A percentile compares a stretch with the other conserved stretches of the same genome.
Evolutionary conservation across 2,113 vertebrate species (phyloP).

Genomic region (Galeopterus variegatus): DNA sequence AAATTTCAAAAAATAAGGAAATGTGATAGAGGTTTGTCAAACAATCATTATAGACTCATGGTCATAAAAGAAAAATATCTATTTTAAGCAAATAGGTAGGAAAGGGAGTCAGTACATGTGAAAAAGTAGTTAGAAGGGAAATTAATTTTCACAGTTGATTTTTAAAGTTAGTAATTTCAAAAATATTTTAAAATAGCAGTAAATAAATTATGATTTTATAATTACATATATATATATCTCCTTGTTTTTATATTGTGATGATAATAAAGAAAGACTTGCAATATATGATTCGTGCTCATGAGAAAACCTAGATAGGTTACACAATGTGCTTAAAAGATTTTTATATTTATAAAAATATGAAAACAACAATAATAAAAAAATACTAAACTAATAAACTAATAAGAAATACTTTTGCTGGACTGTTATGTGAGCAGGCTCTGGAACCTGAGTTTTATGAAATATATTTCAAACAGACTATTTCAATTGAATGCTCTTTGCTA

Average conservation of each 20-base stretch:
- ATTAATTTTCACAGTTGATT: not conserved
- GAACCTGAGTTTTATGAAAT: slow-evolving; percentile 32
- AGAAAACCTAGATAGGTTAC: not conserved
- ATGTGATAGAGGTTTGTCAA: not conserved
- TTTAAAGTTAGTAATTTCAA: slow-evolving; percentile 18
- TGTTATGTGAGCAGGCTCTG: not conserved
- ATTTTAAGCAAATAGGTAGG: not conserved
- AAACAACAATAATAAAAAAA: too few species aligned
- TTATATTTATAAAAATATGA: slow-evolving; percentile 47
- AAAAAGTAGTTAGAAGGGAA: not conserved
- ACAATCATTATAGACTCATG: not conserved
- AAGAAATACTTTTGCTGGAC: not conserved
- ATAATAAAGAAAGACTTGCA: not conserved
- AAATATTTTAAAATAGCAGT: not conserved
- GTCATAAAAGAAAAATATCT: not conserved
- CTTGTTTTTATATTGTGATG: not conserved
- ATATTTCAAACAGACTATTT: slow-evolving; percentile 57
- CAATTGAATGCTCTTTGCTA: not conserved
- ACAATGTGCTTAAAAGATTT: not conserved
- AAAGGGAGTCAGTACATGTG: not conserved
- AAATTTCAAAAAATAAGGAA: slow-evolving; percentile 21
- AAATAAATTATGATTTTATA: not conserved
- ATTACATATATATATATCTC: not conserved
- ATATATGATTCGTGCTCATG: not conserved
- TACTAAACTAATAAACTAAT: not conserved